Evolutionary conservation across 2,113 vertebrate species (phyloP).

Genomic region (Hemichromis elongatus): DNA sequence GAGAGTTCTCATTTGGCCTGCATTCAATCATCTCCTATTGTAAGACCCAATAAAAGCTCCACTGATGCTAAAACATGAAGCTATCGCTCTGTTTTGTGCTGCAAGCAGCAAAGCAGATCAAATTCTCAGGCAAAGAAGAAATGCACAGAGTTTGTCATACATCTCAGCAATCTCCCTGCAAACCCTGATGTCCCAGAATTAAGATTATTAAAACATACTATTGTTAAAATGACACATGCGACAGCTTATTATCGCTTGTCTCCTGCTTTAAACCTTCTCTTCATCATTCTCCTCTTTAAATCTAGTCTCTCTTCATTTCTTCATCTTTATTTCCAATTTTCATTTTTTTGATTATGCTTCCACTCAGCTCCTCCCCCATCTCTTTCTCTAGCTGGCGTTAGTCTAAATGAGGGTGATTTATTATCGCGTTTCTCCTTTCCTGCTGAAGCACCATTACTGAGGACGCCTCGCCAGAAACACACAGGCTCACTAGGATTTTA

Average conservation of each 20-base stretch:
- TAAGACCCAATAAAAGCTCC: not conserved
- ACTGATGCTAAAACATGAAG: not conserved
- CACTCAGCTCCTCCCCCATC: not conserved
- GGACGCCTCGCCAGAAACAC: constrained; percentile 31
- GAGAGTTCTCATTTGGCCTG: not conserved
- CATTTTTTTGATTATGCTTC: constrained; percentile 12
- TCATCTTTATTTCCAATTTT: not conserved
- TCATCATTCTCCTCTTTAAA: not conserved
- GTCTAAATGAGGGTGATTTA: constrained; percentile 55
- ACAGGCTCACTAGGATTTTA: not conserved
- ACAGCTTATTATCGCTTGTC: not conserved
- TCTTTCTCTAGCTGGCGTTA: constrained; percentile 9
- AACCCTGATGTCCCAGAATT: not conserved
- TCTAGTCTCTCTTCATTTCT: not conserved
- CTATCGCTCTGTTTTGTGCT: not conserved
- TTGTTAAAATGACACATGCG: not conserved
- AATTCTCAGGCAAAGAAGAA: not conserved
- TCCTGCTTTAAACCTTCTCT: not conserved
- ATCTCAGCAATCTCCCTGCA: not conserved
- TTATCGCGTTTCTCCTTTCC: constrained; percentile 41
- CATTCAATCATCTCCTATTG: not conserved
- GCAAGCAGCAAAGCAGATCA: not conserved
- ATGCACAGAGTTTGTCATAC: not conserved
- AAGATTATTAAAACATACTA: not conserved
- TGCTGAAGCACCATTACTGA: constrained; percentile 47